Percentiles rank a stretch among this genome's conserved stretches.
phyloP scores from a whole-genome alignment of 2,888 invertebrate species.

The Lymantria monacha region DNA sequence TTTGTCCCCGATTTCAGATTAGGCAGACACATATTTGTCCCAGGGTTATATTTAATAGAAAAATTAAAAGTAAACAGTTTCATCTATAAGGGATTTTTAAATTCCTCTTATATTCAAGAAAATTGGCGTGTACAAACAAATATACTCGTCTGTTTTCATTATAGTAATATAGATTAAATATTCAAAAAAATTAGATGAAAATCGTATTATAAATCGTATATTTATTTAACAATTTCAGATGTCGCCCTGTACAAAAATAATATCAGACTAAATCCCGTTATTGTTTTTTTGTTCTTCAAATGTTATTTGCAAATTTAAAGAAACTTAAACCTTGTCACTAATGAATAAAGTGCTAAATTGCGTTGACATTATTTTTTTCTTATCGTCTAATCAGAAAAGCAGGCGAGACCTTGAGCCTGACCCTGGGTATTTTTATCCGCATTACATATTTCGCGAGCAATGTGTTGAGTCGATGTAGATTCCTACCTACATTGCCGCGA shows the following conservation, averaged over 20 bases:
- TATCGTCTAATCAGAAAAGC: conserved; percentile 80
- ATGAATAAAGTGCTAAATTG: conserved; percentile 47
- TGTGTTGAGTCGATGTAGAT: conserved; percentile 43
- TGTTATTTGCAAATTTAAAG: conserved; percentile 15
- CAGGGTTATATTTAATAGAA: no score
- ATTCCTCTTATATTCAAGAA: no score
- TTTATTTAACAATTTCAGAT: conserved; percentile 33
- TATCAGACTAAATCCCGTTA: conserved; percentile 71
- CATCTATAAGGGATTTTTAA: no score
- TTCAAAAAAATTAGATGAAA: no score
- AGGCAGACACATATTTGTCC: no score
- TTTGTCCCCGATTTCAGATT: no score
- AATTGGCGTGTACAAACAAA: no score
- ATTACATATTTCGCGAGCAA: conserved; percentile 68
- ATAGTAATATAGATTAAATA: no score
- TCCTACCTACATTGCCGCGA: conserved; percentile 47
- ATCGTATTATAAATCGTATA: no score
- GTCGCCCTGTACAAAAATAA: conserved; percentile 65
- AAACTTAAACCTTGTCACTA: conserved; percentile 47
- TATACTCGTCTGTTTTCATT: no score
- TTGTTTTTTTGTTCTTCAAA: conserved; percentile 52
- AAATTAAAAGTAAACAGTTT: no score
- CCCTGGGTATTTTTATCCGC: conserved; percentile 80
- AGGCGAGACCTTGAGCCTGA: conserved; percentile 75
- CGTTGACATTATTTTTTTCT: conserved; percentile 43